phyloP scores from a whole-genome alignment of 2,113 vertebrate genomes.

The Caretta caretta region DNA sequence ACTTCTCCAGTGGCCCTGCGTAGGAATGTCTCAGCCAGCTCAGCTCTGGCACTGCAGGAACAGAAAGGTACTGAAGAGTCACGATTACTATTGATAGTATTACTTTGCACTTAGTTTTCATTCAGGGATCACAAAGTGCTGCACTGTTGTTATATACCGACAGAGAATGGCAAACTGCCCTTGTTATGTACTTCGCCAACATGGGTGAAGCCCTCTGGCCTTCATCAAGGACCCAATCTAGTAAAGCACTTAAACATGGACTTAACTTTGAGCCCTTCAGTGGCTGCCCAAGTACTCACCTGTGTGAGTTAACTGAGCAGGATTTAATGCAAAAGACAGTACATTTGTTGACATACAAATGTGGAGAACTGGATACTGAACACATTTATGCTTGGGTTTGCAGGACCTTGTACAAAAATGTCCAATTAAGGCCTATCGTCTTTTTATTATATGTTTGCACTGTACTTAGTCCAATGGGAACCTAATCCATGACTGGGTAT shows the following conservation, averaged over 20 bases:
- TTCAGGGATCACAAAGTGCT: fast-evolving
- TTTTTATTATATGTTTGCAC: not conserved
- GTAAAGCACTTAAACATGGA: fast-evolving
- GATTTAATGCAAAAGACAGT: not conserved
- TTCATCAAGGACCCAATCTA: fast-evolving
- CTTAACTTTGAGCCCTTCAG: too few relatives aligned
- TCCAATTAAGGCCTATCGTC: fast-evolving
- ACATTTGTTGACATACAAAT: not conserved
- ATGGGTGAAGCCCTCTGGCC: fast-evolving
- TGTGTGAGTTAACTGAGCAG: not conserved
- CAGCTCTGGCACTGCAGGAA: constrained; percentile 64
- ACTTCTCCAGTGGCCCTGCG: constrained; percentile 44
- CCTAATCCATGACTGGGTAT: not conserved
- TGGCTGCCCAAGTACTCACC: not conserved
- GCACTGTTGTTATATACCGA: fast-evolving
- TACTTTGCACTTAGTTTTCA: not conserved
- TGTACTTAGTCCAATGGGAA: fast-evolving
- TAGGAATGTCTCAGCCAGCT: constrained; percentile 56
- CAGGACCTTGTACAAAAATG: fast-evolving
- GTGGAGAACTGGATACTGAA: not conserved
- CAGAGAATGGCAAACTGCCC: fast-evolving
- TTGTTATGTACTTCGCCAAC: fast-evolving
- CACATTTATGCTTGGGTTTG: not conserved
- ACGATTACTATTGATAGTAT: fast-evolving
- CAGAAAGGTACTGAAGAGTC: constrained; percentile 78